Conservation (phyloP, 2,797 vertebrate genomes). For the Meriones psammophilus region DNA sequence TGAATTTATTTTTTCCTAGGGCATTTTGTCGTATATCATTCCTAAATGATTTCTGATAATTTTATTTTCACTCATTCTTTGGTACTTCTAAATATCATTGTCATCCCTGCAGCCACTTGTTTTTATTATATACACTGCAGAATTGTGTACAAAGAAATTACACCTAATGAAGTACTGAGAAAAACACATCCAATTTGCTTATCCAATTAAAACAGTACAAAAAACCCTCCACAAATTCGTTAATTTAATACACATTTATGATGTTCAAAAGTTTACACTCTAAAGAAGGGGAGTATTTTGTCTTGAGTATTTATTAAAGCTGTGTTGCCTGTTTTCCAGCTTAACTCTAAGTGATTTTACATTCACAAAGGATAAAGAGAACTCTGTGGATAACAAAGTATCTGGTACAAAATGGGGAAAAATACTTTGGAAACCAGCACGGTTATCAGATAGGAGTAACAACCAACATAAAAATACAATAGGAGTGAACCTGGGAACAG, state of each 20-base stretch:
- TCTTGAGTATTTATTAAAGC: constrained; percentile 18
- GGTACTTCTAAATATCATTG: background rate
- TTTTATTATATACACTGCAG: background rate
- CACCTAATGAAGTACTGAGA: background rate
- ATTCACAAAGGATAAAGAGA: constrained; percentile 15
- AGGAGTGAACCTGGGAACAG: constrained; percentile 72
- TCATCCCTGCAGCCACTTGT: background rate
- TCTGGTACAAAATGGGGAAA: constrained; percentile 51
- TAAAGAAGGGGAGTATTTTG: background rate
- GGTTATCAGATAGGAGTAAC: constrained; percentile 76
- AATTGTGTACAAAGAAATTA: background rate
- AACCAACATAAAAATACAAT: constrained; percentile 78
- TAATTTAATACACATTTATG: background rate
- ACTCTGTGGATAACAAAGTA: constrained; percentile 47
- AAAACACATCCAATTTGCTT: background rate
- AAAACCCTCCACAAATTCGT: background rate
- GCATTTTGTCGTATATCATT: background rate
- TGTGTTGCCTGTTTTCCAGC: background rate
- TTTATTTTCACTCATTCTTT: background rate
- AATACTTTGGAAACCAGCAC: constrained; percentile 34
- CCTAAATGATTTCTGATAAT: background rate
- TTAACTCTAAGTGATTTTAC: background rate
- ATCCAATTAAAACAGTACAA: background rate
- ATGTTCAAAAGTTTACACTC: background rate
- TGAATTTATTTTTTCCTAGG: background rate